Conservation (phyloP, 2,888 invertebrate species). For the Metellina segmentata region DNA sequence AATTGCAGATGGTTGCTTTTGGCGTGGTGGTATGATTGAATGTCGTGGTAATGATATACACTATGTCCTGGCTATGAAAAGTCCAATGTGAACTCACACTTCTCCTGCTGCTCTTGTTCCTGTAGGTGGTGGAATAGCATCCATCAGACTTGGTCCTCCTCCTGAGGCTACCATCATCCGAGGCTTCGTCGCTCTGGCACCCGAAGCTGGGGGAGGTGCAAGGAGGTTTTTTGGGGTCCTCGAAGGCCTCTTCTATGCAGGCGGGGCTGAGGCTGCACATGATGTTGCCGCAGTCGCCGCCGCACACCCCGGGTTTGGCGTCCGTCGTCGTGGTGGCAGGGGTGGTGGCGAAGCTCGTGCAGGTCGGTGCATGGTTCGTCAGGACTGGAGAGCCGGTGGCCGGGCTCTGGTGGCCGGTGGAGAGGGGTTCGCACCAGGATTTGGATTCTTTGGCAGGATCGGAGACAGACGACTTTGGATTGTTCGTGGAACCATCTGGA, state of each 20-base stretch:
- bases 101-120: slow-evolving; percentile 37
- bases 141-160: slow-evolving; percentile 70
- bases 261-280: slow-evolving; percentile 73
- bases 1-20: no score
- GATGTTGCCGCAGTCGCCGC: slow-evolving; percentile 73
- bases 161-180: slow-evolving; percentile 50
- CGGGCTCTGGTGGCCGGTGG: neutral
- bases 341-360: neutral
- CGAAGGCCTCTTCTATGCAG: slow-evolving; percentile 58
- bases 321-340: neutral
- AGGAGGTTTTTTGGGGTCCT: neutral
- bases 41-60: no score
- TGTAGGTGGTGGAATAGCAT: slow-evolving; percentile 46
- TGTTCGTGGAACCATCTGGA: slow-evolving; percentile 27
- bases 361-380: neutral
- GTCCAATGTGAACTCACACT: slow-evolving; percentile 40
- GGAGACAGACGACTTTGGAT: slow-evolving; percentile 18
- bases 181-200: slow-evolving; percentile 23
- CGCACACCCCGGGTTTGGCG: slow-evolving; percentile 14
- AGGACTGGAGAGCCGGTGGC: neutral
- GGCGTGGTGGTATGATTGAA: no score
- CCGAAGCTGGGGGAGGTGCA: neutral
- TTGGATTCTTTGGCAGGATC: slow-evolving; percentile 56
- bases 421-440: slow-evolving; percentile 30
- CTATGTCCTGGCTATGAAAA: neutral